These are phyloP conservation scores for Seladonia tumulorum DNA, from an alignment of 2,888 invertebrate genomes.

Conservation along the genomic window DNA sequence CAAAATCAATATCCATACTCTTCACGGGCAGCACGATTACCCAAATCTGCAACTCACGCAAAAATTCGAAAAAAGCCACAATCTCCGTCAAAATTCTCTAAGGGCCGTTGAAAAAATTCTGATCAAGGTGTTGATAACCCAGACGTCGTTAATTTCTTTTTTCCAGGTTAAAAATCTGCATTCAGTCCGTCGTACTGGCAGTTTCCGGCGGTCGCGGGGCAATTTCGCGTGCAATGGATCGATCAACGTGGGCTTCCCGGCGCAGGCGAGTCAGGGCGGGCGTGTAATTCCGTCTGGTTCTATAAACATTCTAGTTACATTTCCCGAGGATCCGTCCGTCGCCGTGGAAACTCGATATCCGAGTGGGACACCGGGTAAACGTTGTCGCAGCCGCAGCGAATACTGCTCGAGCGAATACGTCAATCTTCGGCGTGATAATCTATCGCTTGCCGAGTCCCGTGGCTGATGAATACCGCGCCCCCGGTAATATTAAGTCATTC, in stretches of 20 bases:
- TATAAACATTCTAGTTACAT: neutral
- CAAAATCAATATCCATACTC: neutral
- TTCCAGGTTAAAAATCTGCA: neutral
- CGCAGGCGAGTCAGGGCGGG: neutral
- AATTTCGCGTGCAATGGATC: neutral
- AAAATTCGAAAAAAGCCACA: too few species aligned
- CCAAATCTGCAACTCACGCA: too few species aligned
- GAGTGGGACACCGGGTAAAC: constrained; percentile 8
- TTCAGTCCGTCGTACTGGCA: neutral
- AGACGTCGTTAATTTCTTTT: too few species aligned
- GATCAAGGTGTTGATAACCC: too few species aligned
- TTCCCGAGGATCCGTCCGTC: neutral
- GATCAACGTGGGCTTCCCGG: neutral
- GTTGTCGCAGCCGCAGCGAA: neutral
- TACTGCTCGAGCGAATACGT: constrained; percentile 6
- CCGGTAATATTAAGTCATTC: neutral
- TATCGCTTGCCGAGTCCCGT: neutral
- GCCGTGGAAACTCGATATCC: constrained; percentile 19
- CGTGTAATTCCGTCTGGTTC: neutral
- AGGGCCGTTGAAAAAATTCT: too few species aligned
- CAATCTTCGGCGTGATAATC: constrained; percentile 7
- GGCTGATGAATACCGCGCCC: neutral
- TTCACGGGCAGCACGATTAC: too few species aligned
- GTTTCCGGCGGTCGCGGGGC: too few species aligned
- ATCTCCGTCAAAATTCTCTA: too few species aligned